These are phyloP conservation scores for Rhopalosiphum nymphaeae DNA, from an alignment of 2,888 invertebrate genomes.

Conservation along the genomic window DNA sequence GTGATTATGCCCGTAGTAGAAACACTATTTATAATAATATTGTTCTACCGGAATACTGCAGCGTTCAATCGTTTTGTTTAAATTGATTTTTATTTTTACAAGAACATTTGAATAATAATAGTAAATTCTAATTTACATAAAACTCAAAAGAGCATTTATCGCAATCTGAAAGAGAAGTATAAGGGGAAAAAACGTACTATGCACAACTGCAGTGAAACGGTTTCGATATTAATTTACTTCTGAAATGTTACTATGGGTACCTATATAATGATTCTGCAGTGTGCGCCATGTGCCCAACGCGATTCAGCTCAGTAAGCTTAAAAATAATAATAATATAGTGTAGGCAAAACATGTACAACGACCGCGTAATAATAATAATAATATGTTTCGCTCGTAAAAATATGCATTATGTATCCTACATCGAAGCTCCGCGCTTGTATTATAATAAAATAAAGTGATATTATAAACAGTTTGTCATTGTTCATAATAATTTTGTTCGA, in stretches of 20 bases:
- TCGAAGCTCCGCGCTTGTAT: background rate
- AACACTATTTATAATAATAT: slow-evolving; percentile 25
- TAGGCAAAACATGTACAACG: background rate
- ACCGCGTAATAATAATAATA: background rate
- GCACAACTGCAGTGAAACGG: background rate
- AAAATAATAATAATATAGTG: background rate
- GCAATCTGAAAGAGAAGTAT: background rate
- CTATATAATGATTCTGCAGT: background rate
- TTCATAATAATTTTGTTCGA: background rate
- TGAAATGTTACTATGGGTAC: background rate
- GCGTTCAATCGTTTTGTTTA: background rate
- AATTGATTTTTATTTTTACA: slow-evolving; percentile 32
- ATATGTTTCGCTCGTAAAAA: slow-evolving; percentile 5
- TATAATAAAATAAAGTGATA: background rate
- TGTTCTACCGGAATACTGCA: slow-evolving; percentile 17
- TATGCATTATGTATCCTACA: background rate
- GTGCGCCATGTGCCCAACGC: background rate
- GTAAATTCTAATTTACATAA: background rate
- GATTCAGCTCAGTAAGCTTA: background rate
- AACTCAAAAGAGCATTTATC: slow-evolving; percentile 7
- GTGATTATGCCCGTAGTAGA: background rate
- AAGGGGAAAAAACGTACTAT: background rate
- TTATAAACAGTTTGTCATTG: background rate
- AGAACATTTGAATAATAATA: slow-evolving; percentile 16
- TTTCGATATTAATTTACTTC: slow-evolving; percentile 6